A percentile compares a stretch with the other conserved stretches of the same genome.
These are phyloP conservation scores for Castor canadensis DNA, from an alignment of 2,113 vertebrate genomes.

Conservation along the genomic window DNA sequence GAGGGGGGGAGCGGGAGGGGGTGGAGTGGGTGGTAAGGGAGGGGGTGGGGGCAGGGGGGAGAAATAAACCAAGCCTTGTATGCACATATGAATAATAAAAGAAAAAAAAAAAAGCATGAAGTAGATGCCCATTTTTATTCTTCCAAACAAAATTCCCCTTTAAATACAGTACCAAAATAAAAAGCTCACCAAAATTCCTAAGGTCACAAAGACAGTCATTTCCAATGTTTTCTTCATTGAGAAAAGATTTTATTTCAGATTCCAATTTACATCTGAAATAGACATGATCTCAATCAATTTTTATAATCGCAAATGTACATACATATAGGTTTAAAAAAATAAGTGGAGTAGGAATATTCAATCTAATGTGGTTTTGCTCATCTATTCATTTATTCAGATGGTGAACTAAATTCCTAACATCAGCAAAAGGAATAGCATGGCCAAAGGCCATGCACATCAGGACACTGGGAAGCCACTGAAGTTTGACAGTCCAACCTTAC, in stretches of 20 bases:
- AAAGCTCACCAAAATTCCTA: constrained; percentile 82
- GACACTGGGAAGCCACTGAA: background rate
- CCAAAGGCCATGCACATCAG: background rate
- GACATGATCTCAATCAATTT: constrained; percentile 56
- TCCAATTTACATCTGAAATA: constrained; percentile 89
- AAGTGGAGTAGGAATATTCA: background rate
- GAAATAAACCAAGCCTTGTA: too few relatives aligned
- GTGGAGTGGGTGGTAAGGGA: too few relatives aligned
- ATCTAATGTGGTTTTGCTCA: background rate
- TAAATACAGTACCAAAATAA: constrained; percentile 27
- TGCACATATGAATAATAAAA: too few relatives aligned
- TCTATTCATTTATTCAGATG: background rate
- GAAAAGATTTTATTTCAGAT: constrained; percentile 86
- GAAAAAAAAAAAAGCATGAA: too few relatives aligned
- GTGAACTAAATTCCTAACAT: background rate
- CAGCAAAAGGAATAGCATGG: background rate
- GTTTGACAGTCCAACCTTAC: background rate
- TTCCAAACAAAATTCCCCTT: constrained; percentile 15
- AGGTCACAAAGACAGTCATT: constrained; percentile 79
- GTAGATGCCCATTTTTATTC: background rate
- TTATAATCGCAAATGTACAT: background rate
- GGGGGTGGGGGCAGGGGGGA: too few relatives aligned
- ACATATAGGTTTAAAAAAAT: background rate
- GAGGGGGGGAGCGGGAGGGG: too few relatives aligned
- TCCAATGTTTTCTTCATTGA: constrained; percentile 82